phyloP scores from a whole-genome alignment of 1,140 invertebrate genomes.

The Drosophila melanogaster region DNA sequence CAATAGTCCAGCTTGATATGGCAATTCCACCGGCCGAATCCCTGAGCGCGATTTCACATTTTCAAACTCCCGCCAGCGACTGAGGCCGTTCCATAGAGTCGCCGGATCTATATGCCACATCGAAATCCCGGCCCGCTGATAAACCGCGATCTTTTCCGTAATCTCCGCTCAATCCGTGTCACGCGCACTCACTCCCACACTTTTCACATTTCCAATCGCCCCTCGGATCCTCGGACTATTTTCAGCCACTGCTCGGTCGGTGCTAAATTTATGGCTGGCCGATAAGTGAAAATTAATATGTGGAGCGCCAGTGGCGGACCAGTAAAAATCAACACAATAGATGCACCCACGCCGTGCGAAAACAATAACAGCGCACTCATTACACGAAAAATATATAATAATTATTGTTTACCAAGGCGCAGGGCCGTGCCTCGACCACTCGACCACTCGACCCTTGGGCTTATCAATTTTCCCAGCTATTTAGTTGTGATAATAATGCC shows the following conservation, averaged over 20 bases:
- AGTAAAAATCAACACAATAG: slow-evolving; percentile 61
- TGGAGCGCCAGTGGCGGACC: slow-evolving; percentile 32
- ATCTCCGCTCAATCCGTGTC: slow-evolving; percentile 42
- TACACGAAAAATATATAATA: slow-evolving; percentile 20
- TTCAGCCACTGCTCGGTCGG: slow-evolving; percentile 32
- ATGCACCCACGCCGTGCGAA: slow-evolving; percentile 47
- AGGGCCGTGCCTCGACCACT: slow-evolving; percentile 25
- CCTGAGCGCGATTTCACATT: slow-evolving; percentile 65
- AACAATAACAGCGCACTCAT: slow-evolving; percentile 73
- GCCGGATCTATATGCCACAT: slow-evolving; percentile 36
- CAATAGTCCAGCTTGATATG: slow-evolving; percentile 24
- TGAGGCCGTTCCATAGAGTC: slow-evolving; percentile 37
- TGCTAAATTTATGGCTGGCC: slow-evolving; percentile 47
- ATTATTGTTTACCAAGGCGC: slow-evolving; percentile 47
- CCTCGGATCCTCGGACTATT: slow-evolving; percentile 32
- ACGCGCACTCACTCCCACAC: slow-evolving; percentile 37
- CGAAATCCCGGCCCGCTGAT: slow-evolving; percentile 37
- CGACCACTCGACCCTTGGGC: slow-evolving; percentile 34
- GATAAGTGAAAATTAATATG: slow-evolving; percentile 65
- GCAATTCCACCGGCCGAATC: slow-evolving; percentile 30
- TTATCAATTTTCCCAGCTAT: slow-evolving; percentile 73
- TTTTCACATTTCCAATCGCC: slow-evolving; percentile 7
- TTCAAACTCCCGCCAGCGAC: slow-evolving; percentile 63
- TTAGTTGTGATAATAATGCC: slow-evolving; percentile 63
- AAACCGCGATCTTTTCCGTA: slow-evolving; percentile 44